Conservation (phyloP, 2,888 invertebrate species). For the Syritta pipiens region DNA sequence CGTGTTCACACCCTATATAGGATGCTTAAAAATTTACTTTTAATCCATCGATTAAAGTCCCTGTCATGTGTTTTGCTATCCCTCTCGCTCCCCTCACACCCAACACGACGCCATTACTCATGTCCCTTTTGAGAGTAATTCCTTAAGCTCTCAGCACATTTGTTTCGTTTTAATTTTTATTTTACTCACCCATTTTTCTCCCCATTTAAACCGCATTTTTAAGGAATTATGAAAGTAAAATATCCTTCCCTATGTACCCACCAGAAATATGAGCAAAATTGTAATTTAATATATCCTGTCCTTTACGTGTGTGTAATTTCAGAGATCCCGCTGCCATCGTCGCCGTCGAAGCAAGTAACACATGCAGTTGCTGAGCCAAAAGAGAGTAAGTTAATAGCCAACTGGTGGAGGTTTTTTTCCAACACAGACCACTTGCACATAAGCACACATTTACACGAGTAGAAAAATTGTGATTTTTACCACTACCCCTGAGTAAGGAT, state of each 20-base stretch:
- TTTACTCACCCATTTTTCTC: neutral
- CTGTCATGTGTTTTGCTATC: slow-evolving; percentile 1
- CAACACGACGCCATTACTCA: neutral
- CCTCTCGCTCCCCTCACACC: neutral
- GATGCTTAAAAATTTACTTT: slow-evolving; percentile 21
- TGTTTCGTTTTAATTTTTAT: slow-evolving; percentile 21
- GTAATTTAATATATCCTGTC: slow-evolving; percentile 55
- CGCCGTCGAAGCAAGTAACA: slow-evolving; percentile 86
- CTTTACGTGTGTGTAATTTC: slow-evolving; percentile 76
- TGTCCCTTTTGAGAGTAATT: slow-evolving; percentile 1
- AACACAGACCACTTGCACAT: slow-evolving; percentile 14
- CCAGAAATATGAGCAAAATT: slow-evolving; percentile 29
- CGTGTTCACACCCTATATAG: neutral
- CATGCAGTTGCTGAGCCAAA: slow-evolving; percentile 78
- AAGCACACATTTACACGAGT: slow-evolving; percentile 8
- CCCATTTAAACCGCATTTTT: slow-evolving; percentile 39
- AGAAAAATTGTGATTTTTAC: slow-evolving; percentile 4
- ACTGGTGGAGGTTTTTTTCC: slow-evolving; percentile 52
- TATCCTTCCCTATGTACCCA: slow-evolving; percentile 10
- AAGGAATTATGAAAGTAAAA: slow-evolving; percentile 50
- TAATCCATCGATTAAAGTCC: slow-evolving; percentile 43
- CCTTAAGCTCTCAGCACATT: slow-evolving; percentile 44
- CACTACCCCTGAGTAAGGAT: neutral
- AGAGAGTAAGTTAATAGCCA: slow-evolving; percentile 77
- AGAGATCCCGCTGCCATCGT: slow-evolving; percentile 94